A percentile compares a stretch with the other conserved stretches of the same genome.
These are phyloP conservation scores for Philypnodon macrostomus DNA, from an alignment of 2,797 vertebrate species.

Conservation along the genomic window DNA sequence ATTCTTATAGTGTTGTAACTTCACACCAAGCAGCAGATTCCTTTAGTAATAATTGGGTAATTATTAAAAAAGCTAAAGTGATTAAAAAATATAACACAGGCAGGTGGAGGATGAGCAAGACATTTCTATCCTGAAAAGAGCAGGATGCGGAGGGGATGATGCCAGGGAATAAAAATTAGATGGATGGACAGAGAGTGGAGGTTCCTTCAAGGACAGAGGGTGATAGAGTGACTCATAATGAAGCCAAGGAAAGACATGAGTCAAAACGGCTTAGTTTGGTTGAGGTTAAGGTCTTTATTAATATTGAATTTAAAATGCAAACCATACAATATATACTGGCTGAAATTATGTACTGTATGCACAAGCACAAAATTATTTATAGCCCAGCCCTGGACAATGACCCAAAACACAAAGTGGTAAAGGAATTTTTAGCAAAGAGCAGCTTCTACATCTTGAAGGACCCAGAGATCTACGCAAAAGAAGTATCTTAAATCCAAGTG, in stretches of 20 bases:
- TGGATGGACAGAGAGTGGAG: constrained; percentile 15
- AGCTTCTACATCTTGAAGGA: too few relatives aligned
- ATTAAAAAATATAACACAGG: constrained; percentile 8
- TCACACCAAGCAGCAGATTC: background rate
- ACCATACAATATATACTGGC: too few relatives aligned
- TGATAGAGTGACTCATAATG: constrained; percentile 54
- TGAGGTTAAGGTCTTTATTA: too few relatives aligned
- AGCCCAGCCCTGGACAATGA: too few relatives aligned
- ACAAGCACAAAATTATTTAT: too few relatives aligned
- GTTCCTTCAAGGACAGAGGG: constrained; percentile 41
- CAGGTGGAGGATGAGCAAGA: constrained; percentile 13
- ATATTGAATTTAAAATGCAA: too few relatives aligned
- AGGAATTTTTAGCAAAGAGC: too few relatives aligned
- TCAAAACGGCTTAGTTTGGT: too few relatives aligned
- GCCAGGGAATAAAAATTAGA: constrained; percentile 20
- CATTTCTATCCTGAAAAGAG: constrained; percentile 14
- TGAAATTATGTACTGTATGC: too few relatives aligned
- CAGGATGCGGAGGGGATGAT: constrained; percentile 7
- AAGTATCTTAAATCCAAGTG: too few relatives aligned
- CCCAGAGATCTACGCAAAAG: too few relatives aligned
- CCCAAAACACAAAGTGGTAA: too few relatives aligned
- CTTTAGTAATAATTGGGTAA: background rate
- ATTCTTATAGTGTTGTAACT: background rate
- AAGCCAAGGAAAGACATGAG: constrained; percentile 21
- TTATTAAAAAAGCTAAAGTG: background rate